A percentile compares a stretch with the other conserved stretches of the same genome.
Conservation (phyloP, 2,797 vertebrate species). For the Intellagama lesueurii region DNA sequence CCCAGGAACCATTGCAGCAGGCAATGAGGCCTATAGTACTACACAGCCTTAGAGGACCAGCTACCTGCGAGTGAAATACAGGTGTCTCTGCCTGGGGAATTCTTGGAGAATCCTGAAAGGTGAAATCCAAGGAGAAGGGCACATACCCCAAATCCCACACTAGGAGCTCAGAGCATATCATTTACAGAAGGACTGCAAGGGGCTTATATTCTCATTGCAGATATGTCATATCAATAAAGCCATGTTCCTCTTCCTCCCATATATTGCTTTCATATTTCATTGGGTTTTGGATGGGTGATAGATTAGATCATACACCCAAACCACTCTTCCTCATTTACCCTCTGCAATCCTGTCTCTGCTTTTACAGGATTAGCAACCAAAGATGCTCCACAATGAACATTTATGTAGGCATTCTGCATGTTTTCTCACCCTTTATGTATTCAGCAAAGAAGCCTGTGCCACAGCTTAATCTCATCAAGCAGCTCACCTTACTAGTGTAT, state of each 20-base stretch:
- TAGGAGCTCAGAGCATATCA: no score
- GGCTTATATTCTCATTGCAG: background rate
- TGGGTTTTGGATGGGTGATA: no score
- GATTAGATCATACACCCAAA: background rate
- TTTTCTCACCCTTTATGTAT: conserved; percentile 20
- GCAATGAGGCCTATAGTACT: no score
- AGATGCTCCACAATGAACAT: background rate
- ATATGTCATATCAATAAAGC: background rate
- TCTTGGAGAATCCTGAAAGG: no score
- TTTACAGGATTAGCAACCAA: background rate
- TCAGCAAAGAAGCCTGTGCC: background rate
- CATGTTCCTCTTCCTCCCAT: background rate
- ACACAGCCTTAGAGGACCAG: no score
- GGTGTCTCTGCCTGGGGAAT: no score
- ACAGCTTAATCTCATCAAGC: conserved; percentile 49
- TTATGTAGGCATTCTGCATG: conserved; percentile 1
- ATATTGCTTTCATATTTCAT: background rate
- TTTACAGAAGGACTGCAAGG: background rate
- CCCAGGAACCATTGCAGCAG: no score
- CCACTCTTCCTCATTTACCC: background rate
- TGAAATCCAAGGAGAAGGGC: no score
- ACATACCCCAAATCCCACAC: no score
- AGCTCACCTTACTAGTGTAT: conserved; percentile 38
- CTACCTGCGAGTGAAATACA: no score
- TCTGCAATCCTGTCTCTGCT: background rate